Evolutionary conservation across 2,888 invertebrate species (phyloP), one percentile per base, ranked within the genome.

Genomic region (Brachylomia viminalis): DNA sequence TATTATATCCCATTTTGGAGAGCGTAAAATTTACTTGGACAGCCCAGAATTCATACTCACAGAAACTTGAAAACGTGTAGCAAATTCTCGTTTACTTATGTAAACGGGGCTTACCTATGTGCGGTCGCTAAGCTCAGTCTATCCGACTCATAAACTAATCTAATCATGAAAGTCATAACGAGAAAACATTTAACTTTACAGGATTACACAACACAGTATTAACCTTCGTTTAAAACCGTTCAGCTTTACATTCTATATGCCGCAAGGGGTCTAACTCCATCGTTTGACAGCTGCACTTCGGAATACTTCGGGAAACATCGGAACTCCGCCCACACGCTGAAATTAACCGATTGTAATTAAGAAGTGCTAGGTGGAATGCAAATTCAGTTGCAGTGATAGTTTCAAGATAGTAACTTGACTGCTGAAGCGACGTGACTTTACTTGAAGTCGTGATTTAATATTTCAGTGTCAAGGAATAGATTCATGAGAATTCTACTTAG

Each of bases 341-440:
- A 93, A 90, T 92, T 92, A 79, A 75, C 75, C 79, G 76, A 83
- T 89, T 87, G 88, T 92, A 93, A 93, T 93, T 93, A 93, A 88
- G 90, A 90, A 90, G 85, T 84, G 84, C 84, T 83, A 86, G 66
- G 77, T 81, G 77, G 87, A 91, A 94, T 92, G 92, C 91, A 91
- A 92, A 93, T 80, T 72, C 66, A n/a, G 72, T 73, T 73, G 77
- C 75, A 62, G 75, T 62, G 72, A 80, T 73, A 81, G 83, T 83
- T 79, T 54, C 54, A 73, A 67, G 72, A 62, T 33, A 27, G 45
- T 45, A 83, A 82, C 75, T 84, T 86, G 88, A 86, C 86, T 87
- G 84, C 72, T 74, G 45, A 74, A 77, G 67, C 38, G 64, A 85
- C 77, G 75, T 68, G 83, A 78, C 72, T 82, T 81, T 64, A 82